These are phyloP conservation scores for Laterallus jamaicensis DNA, from an alignment of 2,113 vertebrate species.

Conservation along the genomic window DNA sequence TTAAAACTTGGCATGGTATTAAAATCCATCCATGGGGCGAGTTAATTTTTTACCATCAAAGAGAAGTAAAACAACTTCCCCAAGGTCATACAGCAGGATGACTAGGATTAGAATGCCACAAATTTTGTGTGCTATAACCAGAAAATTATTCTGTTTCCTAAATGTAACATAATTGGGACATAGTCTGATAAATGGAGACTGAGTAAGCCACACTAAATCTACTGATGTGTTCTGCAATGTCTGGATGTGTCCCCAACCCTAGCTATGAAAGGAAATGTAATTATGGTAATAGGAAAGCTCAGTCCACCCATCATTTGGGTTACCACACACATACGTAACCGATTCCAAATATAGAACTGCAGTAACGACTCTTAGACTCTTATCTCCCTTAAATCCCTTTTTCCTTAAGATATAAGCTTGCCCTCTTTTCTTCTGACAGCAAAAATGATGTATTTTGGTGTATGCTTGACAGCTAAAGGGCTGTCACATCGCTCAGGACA, in stretches of 20 bases:
- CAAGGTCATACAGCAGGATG: slow-evolving; percentile 40
- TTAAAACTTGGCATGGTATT: slow-evolving; percentile 27
- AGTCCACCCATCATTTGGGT: slow-evolving; percentile 66
- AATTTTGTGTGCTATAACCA: slow-evolving; percentile 61
- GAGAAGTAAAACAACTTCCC: slow-evolving; percentile 49
- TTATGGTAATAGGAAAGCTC: slow-evolving; percentile 60
- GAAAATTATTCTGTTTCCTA: slow-evolving; percentile 65
- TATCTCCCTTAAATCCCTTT: slow-evolving; percentile 27
- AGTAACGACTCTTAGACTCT: slow-evolving; percentile 9
- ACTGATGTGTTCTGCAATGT: slow-evolving; percentile 57
- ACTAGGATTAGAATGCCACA: slow-evolving; percentile 69
- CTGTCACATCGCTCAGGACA: neutral
- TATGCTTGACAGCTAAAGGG: neutral
- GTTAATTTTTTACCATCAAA: slow-evolving; percentile 65
- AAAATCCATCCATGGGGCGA: slow-evolving; percentile 13
- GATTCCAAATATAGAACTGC: slow-evolving; percentile 43
- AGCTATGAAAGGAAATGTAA: slow-evolving; percentile 69
- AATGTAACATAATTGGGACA: slow-evolving; percentile 62
- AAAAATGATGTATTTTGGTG: neutral
- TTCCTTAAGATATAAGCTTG: neutral
- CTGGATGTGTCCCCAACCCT: slow-evolving; percentile 62
- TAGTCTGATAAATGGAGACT: slow-evolving; percentile 64
- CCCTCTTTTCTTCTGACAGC: neutral
- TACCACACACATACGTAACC: slow-evolving; percentile 54
- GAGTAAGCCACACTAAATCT: slow-evolving; percentile 63